Evolutionary conservation across 2,888 invertebrate genomes (phyloP).

Genomic region (Dusona sp.): DNA sequence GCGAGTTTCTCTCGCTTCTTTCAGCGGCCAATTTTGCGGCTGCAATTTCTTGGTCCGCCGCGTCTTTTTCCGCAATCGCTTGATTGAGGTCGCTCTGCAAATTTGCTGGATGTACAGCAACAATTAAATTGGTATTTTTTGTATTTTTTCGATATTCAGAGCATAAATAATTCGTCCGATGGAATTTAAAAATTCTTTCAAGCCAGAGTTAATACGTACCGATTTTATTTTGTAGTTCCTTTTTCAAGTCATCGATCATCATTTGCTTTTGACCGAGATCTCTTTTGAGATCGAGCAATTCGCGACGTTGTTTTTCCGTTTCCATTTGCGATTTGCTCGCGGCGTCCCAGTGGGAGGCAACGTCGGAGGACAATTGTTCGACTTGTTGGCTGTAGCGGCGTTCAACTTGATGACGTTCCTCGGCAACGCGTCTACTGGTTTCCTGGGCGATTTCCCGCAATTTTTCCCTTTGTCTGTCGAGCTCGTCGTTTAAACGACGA

Average conservation of each 20-base stretch:
- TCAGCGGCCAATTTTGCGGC: slow-evolving; percentile 88
- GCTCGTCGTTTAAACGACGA: slow-evolving; percentile 90
- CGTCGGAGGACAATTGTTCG: slow-evolving; percentile 92
- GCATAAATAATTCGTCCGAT: neutral
- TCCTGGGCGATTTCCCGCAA: slow-evolving; percentile 91
- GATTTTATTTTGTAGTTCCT: slow-evolving; percentile 92
- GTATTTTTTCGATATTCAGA: neutral
- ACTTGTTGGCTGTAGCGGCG: slow-evolving; percentile 90
- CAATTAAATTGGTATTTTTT: slow-evolving; percentile 4
- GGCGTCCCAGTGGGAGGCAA: slow-evolving; percentile 92
- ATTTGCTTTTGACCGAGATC: slow-evolving; percentile 91
- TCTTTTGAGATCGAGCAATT: slow-evolving; percentile 91
- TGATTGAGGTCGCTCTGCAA: slow-evolving; percentile 92
- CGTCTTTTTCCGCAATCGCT: slow-evolving; percentile 91
- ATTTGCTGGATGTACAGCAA: slow-evolving; percentile 85
- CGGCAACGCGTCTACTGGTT: slow-evolving; percentile 89
- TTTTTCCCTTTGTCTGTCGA: slow-evolving; percentile 91
- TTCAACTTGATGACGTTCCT: slow-evolving; percentile 90
- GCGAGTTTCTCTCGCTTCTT: slow-evolving; percentile 90
- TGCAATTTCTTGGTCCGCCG: slow-evolving; percentile 92
- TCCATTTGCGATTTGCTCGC: slow-evolving; percentile 90
- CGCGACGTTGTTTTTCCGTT: slow-evolving; percentile 91
- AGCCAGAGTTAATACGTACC: slow-evolving; percentile 84
- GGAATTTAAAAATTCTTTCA: neutral
- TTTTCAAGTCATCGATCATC: slow-evolving; percentile 91